Evolutionary conservation across 2,888 invertebrate genomes (phyloP), one percentile per base, ranked within the genome.

Genomic region (Resseliella maxima): DNA sequence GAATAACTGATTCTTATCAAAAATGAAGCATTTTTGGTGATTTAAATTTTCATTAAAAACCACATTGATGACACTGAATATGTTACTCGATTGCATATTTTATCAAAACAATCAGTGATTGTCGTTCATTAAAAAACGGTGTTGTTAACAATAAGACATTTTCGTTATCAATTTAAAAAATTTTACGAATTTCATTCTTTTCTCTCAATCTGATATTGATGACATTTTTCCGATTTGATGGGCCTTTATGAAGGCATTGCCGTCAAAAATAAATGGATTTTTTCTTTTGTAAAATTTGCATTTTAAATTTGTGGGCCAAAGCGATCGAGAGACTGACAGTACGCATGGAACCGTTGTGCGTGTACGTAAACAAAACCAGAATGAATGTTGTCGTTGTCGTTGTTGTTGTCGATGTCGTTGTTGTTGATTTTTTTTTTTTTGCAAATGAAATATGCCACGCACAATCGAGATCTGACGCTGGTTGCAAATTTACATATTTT

Each of bases 401-500:
- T n/a, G n/a, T n/a, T n/a, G n/a, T n/a, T n/a, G n/a, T 72, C 18
- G 31, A 27, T 59, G 59, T 24, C 2, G 12, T 59, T 3, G 72
- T 12, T 72, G 27, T 31, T 72, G 6, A 1, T 72, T 0, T 27
- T 31, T 5, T 27, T 72, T 72, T 72, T 31, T 12, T 72, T 72
- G 10, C 31, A 72, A 72, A 72, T 72, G 72, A 72, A 72, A 72
- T 72, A 72, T 72, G 72, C 72, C 72, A 72, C 31, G 31, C 72
- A 72, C 31, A 72, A 15, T 31, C 15, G 31, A 72, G 31, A 72
- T 72, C 72, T 31, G 72, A 72, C 35, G 72, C 31, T 31, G 6
- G 31, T 72, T 72, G 72, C 72, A 35, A 72, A 72, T 72, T 72
- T 72, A 72, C 72, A 72, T 72, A 72, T 72, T 72, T 72, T 72